Percentiles rank a stretch among this genome's conserved stretches.
Conservation (phyloP, 2,797 vertebrate species). For the Pampus argenteus region DNA sequence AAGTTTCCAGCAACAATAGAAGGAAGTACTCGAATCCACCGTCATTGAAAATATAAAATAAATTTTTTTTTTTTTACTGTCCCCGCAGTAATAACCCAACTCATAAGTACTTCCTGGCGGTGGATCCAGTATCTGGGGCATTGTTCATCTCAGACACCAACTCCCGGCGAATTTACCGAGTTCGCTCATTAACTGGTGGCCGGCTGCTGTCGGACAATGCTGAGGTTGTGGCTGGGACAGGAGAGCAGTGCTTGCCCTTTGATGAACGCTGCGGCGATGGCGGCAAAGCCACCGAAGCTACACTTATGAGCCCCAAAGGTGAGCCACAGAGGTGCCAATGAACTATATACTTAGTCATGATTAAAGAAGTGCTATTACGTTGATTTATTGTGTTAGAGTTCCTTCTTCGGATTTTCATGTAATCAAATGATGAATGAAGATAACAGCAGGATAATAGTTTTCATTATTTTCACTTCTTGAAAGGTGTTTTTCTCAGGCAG, state of each 20-base stretch:
- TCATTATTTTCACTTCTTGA: constrained; percentile 24
- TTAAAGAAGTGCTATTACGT: constrained; percentile 5
- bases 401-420: constrained; percentile 17
- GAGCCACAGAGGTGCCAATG: constrained; percentile 46
- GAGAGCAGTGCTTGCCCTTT: constrained; percentile 96
- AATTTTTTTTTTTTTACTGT: constrained; percentile 5
- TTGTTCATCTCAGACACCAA: constrained; percentile 98
- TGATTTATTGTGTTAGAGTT: constrained; percentile 7
- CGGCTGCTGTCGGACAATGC: constrained; percentile 94
- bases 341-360: constrained; percentile 22
- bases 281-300: constrained; percentile 97
- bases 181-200: constrained; percentile 90
- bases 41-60: constrained; percentile 20
- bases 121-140: constrained; percentile 95
- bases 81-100: constrained; percentile 94
- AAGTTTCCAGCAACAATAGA: constrained; percentile 15
- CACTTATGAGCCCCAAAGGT: constrained; percentile 99
- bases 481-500: constrained; percentile 16
- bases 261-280: constrained; percentile 98
- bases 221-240: constrained; percentile 95
- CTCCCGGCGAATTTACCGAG: constrained; percentile 93
- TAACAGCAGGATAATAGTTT: constrained; percentile 14
- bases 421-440: constrained; percentile 21
- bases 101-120: constrained; percentile 98
- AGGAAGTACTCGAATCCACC: not conserved